Evolutionary conservation across 2,113 vertebrate species (phyloP), one percentile per base, ranked within the genome.

Genomic region (Thymallus thymallus): DNA sequence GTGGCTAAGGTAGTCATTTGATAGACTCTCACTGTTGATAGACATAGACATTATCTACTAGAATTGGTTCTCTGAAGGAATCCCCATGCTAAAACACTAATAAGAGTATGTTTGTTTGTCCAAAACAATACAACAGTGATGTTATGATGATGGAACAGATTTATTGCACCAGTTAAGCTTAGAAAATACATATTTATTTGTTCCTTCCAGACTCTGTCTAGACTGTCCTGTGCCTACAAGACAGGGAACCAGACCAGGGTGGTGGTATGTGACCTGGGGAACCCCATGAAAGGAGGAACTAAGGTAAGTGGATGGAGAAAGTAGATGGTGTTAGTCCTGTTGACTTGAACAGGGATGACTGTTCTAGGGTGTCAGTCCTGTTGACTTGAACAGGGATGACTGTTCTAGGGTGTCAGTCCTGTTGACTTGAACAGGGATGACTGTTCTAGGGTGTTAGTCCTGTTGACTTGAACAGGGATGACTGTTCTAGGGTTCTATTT

Each of bases 221-320:
- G 95, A 67, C 89, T 99, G 24, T 98, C 97, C 0, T 99, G 98
- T 83, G 96, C 96, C 0, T 97, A 96, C 87, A 98, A 97, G 89
- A 97, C 90, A 46, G 97, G 98, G 82, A 99, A 99, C 85, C 94
- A 96, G 87, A 99, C 96, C 72, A 94, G 95, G 69, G 88, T 96
- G 88, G 96, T 98, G 6, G 96, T 98, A 48, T 99, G 98, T 90
- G 97, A 99, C 83, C 94, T 99, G 78, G 98, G 98, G 74, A 99
- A 99, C 86, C 98, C 98, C 48, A 99, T 99, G 97, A 99, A 99
- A 83, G 95, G 92, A 73, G 96, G 95, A 86, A 96, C 96, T 63
- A 97, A 96, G 92, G 96, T 99, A 83, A 41, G 35, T 41, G 9
- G 35, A 41, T 2, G 89, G 90, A 10, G 2, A n/a, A 6, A 2